A percentile compares a stretch with the other conserved stretches of the same genome.
Evolutionary conservation across 2,113 vertebrate species (phyloP).

Genomic region (Vicugna pacos): DNA sequence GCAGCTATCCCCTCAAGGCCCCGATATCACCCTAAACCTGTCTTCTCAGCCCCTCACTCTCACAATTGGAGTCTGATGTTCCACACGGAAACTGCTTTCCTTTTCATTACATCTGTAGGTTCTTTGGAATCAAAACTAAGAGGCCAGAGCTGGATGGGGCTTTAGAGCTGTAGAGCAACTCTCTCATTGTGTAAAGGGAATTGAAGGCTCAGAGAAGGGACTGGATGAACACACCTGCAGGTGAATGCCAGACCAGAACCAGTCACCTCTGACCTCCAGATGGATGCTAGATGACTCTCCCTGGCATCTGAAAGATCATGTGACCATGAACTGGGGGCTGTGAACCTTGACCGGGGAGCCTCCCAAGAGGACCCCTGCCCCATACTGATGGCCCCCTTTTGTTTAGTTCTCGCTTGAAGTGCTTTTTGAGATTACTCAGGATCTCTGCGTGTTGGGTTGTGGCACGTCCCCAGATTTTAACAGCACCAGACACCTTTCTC

Average conservation of each 20-base stretch:
- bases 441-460: not conserved
- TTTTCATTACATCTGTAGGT: not conserved
- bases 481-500: not conserved
- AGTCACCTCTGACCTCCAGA: not conserved
- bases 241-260: not conserved
- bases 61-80: not conserved
- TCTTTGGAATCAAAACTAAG: not conserved
- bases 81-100: not conserved
- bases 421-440: not conserved
- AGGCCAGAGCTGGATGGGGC: not conserved
- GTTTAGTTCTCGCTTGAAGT: not conserved
- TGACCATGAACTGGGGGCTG: not conserved
- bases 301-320: not conserved
- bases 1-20: too few relatives aligned
- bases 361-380: rapidly evolving
- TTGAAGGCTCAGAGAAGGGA: not conserved
- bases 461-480: not conserved
- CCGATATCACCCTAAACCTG: rapidly evolving
- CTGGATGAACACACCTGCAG: not conserved
- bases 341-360: not conserved
- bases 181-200: not conserved
- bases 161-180: not conserved
- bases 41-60: not conserved
- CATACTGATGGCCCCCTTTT: not conserved
- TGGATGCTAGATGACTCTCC: not conserved